Conservation (phyloP, 2,113 vertebrate genomes). For the Campylorhamphus procurvoides region DNA sequence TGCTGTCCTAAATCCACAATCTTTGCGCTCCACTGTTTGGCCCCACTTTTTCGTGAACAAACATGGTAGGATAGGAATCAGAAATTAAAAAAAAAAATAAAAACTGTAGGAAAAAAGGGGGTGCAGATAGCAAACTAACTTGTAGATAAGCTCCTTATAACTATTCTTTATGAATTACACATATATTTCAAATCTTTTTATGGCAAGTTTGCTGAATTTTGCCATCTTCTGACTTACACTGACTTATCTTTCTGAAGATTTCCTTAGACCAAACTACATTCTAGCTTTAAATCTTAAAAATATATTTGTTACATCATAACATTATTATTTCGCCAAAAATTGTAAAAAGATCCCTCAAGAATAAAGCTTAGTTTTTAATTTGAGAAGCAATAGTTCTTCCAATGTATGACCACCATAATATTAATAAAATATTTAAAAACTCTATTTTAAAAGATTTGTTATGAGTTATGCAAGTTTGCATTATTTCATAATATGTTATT, state of each 20-base stretch:
- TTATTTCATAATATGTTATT: not conserved
- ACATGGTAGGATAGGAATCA: not conserved
- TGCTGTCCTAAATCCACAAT: not conserved
- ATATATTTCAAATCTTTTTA: not conserved
- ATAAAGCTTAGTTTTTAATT: not conserved
- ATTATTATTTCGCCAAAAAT: not conserved
- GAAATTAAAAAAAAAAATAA: not conserved
- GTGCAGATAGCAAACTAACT: not conserved
- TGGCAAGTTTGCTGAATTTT: not conserved
- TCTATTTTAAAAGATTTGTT: not conserved
- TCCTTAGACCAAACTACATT: not conserved
- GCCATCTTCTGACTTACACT: not conserved
- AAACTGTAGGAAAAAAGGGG: too few relatives aligned
- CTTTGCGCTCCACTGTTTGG: not conserved
- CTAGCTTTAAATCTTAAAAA: not conserved
- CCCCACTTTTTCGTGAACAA: not conserved
- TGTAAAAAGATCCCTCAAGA: not conserved
- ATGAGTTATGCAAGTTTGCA: not conserved
- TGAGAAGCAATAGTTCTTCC: not conserved
- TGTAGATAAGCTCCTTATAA: not conserved
- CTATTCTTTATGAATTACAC: not conserved
- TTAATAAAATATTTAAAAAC: not conserved
- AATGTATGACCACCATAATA: not conserved
- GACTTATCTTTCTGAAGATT: not conserved
- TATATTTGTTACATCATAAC: not conserved